Conservation (phyloP, 2,797 vertebrate species). For the Lerista edwardsae region DNA sequence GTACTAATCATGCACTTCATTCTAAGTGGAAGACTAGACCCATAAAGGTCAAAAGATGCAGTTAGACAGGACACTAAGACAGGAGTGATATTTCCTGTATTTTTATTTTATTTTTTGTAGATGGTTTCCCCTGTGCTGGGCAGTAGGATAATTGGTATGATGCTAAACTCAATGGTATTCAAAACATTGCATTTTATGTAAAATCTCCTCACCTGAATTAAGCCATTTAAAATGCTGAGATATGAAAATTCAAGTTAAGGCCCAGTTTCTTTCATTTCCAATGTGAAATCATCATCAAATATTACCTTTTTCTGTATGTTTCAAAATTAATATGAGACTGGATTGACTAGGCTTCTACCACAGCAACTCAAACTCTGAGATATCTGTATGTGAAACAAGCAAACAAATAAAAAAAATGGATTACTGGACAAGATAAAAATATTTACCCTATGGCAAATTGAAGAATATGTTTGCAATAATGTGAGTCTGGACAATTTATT, state of each 20-base stretch:
- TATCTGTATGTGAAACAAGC: background rate
- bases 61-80: background rate
- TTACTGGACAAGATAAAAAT: conserved; percentile 20
- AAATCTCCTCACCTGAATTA: background rate
- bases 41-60: background rate
- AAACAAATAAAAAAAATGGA: background rate
- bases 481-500: conserved; percentile 12
- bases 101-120: background rate
- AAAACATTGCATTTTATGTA: background rate
- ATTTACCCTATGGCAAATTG: background rate
- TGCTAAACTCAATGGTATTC: background rate
- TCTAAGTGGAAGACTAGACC: background rate
- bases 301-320: fast-evolving
- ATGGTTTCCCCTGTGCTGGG: background rate
- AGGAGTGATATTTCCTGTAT: background rate
- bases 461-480: background rate
- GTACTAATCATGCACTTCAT: background rate
- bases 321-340: background rate
- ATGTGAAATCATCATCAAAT: background rate
- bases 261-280: background rate
- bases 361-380: background rate
- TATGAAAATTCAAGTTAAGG: background rate
- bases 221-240: background rate
- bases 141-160: background rate
- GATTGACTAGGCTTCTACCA: background rate